Evolutionary conservation across 2,797 vertebrate genomes (phyloP).

Genomic region (Myioborus melanocephalus): DNA sequence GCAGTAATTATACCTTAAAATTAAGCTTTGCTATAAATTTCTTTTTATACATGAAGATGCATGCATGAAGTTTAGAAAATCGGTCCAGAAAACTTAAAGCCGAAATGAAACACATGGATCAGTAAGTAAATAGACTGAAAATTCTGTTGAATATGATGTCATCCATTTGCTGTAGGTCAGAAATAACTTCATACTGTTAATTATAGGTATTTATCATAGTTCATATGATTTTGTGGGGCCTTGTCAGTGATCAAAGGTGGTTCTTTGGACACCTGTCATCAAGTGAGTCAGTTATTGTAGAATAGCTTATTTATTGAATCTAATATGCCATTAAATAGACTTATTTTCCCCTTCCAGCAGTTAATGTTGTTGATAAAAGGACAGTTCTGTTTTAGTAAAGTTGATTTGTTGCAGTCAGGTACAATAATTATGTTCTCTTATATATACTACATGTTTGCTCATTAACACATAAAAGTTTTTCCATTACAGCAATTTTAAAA

Average conservation of each 20-base stretch:
- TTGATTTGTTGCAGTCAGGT: slow-evolving; percentile 61
- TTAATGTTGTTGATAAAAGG: slow-evolving; percentile 65
- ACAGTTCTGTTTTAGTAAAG: slow-evolving; percentile 65
- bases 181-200: slow-evolving; percentile 60
- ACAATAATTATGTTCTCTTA: slow-evolving; percentile 47
- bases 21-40: neutral
- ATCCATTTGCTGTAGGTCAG: slow-evolving; percentile 66
- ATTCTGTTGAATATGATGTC: slow-evolving; percentile 60
- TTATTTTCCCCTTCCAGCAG: slow-evolving; percentile 60
- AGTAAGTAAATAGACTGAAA: slow-evolving; percentile 48
- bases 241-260: slow-evolving; percentile 75
- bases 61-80: slow-evolving; percentile 11
- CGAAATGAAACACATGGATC: neutral
- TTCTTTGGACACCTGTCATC: slow-evolving; percentile 72
- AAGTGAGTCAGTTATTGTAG: slow-evolving; percentile 62
- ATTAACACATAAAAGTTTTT: slow-evolving; percentile 20
- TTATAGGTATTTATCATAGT: slow-evolving; percentile 70
- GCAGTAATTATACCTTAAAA: slow-evolving; percentile 10
- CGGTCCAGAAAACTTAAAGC: neutral
- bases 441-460: neutral
- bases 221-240: slow-evolving; percentile 70
- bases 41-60: neutral
- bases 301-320: slow-evolving; percentile 74
- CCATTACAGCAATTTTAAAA: neutral
- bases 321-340: slow-evolving; percentile 72